Evolutionary conservation across 2,113 vertebrate genomes (phyloP).

Genomic region (Macrotus californicus): DNA sequence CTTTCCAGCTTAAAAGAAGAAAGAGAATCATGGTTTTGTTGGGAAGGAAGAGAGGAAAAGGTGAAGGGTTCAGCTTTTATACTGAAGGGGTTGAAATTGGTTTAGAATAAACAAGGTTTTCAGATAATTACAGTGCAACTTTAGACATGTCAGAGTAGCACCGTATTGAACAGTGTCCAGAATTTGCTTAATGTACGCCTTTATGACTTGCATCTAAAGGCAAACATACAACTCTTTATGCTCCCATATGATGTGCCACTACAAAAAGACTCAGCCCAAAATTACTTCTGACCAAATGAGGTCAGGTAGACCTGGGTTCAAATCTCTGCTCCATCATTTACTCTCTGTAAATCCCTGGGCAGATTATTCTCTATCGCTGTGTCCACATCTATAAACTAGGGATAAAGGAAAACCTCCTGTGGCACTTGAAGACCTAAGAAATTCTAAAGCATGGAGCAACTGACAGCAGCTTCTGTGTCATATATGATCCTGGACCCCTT

Average conservation of each 20-base stretch:
- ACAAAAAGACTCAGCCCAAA: not conserved
- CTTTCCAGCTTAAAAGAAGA: not conserved
- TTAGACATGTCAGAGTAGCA: not conserved
- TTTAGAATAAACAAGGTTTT: slow-evolving; percentile 20
- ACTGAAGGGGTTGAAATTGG: not conserved
- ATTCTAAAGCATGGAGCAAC: not conserved
- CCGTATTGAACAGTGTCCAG: not conserved
- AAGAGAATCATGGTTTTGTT: not conserved
- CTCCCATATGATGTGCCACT: not conserved
- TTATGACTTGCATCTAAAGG: not conserved
- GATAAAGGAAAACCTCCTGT: not conserved
- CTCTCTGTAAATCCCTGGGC: not conserved
- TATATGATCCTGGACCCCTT: not conserved
- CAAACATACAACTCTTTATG: not conserved
- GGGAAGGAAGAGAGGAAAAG: not conserved
- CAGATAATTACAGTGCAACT: not conserved
- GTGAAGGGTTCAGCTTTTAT: not conserved
- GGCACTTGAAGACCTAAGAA: not conserved
- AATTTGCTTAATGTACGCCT: not conserved
- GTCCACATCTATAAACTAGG: not conserved
- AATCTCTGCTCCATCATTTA: not conserved
- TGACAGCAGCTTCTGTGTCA: not conserved
- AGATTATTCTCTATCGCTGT: not conserved
- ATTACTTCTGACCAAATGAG: not conserved
- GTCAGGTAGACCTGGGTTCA: not conserved